phyloP scores from a whole-genome alignment of 37 sponge, comb jelly and placozoan genomes.

The Aplysina aerophoba region DNA sequence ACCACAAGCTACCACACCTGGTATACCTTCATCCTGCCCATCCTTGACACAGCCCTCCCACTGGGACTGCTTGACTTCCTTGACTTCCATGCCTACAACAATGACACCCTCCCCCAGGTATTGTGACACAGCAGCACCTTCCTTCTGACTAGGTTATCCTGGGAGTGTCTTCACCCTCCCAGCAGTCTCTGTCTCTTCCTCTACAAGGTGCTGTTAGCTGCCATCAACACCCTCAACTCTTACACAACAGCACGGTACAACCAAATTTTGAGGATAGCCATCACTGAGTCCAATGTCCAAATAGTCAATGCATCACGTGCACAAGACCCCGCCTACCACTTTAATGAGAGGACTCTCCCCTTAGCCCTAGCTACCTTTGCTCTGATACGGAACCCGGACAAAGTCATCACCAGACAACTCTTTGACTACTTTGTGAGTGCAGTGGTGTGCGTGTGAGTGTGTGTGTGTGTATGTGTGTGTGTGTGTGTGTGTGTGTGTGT shows the following conservation, averaged over 20 bases:
- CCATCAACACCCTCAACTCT: conserved; percentile 18
- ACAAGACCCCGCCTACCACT: conserved; percentile 12
- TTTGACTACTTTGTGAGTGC: conserved; percentile 38
- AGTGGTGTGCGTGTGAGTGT: neutral
- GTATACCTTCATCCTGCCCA: conserved; percentile 28
- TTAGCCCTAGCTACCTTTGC: conserved; percentile 36
- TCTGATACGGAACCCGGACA: conserved; percentile 37
- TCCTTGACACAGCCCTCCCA: conserved; percentile 37
- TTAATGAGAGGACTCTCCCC: conserved; percentile 12
- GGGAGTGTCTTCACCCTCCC: neutral
- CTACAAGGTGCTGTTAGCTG: neutral
- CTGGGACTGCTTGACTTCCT: conserved; percentile 34
- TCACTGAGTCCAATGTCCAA: conserved; percentile 14
- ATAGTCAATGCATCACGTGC: conserved; percentile 19
- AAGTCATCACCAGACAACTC: conserved; percentile 24
- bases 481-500: neutral
- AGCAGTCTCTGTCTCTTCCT: neutral
- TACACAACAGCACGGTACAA: conserved; percentile 12
- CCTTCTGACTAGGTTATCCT: neutral
- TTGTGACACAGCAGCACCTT: neutral
- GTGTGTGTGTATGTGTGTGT: neutral
- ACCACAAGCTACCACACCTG: conserved; percentile 20
- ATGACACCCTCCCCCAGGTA: conserved; percentile 23
- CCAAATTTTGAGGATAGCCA: conserved; percentile 2
- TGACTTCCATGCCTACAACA: conserved; percentile 42